Percentiles rank a stretch among this genome's conserved stretches.
These are phyloP conservation scores for Macrosiphum euphorbiae DNA, from an alignment of 2,888 invertebrate genomes.

Conservation along the genomic window DNA sequence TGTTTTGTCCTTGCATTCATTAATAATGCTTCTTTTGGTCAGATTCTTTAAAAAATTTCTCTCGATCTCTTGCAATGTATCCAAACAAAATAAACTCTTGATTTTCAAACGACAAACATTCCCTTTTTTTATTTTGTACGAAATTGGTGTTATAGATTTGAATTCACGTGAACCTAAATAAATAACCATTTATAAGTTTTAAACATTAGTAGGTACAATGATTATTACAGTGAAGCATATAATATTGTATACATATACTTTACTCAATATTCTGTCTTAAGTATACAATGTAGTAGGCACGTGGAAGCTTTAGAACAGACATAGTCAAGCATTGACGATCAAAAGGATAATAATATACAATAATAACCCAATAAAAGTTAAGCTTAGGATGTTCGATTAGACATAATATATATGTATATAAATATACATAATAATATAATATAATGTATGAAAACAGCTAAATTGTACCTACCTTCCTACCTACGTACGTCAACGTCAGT, in stretches of 20 bases:
- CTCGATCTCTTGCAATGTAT: background rate
- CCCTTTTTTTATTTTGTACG: background rate
- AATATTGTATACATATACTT: background rate
- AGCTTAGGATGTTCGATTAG: background rate
- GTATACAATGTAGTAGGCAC: background rate
- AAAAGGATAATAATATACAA: background rate
- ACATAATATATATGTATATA: background rate
- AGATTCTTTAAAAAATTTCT: background rate
- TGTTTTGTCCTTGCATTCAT: slow-evolving; percentile 27
- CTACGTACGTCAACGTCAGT: background rate
- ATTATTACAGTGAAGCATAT: background rate
- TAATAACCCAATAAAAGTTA: background rate
- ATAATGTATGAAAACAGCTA: background rate
- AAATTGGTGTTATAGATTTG: background rate
- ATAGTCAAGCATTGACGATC: background rate
- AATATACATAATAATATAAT: background rate
- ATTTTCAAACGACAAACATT: background rate
- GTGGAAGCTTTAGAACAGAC: background rate
- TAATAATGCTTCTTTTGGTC: slow-evolving; percentile 1
- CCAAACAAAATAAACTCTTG: background rate
- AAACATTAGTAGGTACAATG: background rate
- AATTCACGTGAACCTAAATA: background rate
- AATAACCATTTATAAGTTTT: background rate
- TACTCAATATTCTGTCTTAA: background rate
- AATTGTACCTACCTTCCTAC: background rate